phyloP scores from a whole-genome alignment of 2,113 vertebrate genomes.

The Cervus canadensis region DNA sequence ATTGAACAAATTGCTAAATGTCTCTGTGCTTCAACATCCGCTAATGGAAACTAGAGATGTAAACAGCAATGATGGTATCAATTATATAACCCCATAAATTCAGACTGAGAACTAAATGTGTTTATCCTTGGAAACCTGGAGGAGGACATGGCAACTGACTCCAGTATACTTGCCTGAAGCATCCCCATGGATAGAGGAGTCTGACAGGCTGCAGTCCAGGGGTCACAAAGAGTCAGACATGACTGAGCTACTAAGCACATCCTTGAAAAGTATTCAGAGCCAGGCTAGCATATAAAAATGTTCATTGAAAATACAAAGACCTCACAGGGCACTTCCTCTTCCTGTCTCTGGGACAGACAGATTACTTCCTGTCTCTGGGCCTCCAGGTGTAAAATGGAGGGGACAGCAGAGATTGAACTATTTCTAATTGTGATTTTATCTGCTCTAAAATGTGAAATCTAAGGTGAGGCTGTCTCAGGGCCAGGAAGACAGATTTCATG shows the following conservation, averaged over 20 bases:
- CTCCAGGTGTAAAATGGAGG: background rate
- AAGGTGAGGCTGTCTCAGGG: conserved; percentile 3
- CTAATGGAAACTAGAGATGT: background rate
- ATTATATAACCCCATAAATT: background rate
- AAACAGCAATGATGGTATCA: background rate
- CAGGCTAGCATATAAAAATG: background rate
- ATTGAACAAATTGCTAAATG: background rate
- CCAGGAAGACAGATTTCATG: conserved; percentile 44
- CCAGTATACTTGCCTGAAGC: background rate
- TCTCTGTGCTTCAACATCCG: background rate
- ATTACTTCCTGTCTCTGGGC: background rate
- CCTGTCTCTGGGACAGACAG: background rate
- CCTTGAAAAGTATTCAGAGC: background rate
- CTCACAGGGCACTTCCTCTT: background rate
- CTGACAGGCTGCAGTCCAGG: background rate
- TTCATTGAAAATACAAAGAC: background rate
- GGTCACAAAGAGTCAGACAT: background rate
- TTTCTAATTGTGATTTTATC: background rate
- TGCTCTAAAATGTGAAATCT: background rate
- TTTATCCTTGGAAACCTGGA: background rate
- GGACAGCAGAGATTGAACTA: background rate
- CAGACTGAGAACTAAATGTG: background rate
- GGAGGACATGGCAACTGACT: background rate
- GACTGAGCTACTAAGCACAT: background rate
- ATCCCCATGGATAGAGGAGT: background rate